Evolutionary conservation across 2,797 vertebrate genomes (phyloP).

Genomic region (Gila robusta): DNA sequence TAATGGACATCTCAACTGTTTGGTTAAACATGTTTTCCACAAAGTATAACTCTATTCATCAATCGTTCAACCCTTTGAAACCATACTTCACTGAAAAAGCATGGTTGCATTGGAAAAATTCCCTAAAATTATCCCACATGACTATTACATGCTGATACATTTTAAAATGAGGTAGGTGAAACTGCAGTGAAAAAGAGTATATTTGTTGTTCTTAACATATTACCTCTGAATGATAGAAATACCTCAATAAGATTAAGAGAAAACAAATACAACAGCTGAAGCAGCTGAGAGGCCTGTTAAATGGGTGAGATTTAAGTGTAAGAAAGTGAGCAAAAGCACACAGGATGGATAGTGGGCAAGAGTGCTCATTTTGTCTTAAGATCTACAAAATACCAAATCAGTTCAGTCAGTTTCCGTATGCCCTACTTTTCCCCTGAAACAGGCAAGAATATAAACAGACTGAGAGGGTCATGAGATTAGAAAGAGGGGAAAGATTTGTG

Average conservation of each 20-base stretch:
- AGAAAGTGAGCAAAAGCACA: background rate
- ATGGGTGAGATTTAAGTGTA: background rate
- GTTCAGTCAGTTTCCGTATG: constrained; percentile 80
- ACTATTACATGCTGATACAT: background rate
- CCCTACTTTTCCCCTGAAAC: constrained; percentile 74
- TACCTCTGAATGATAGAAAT: background rate
- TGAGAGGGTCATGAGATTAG: constrained; percentile 74
- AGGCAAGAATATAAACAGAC: constrained; percentile 66
- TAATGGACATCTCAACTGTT: background rate
- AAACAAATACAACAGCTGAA: background rate
- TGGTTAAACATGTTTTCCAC: background rate
- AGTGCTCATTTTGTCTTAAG: constrained; percentile 68
- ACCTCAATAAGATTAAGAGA: background rate
- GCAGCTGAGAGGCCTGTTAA: constrained; percentile 28
- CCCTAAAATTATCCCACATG: background rate
- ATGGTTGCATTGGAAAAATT: background rate
- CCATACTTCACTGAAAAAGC: background rate
- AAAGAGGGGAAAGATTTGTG: constrained; percentile 34
- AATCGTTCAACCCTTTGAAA: background rate
- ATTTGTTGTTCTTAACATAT: background rate
- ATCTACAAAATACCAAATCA: constrained; percentile 77
- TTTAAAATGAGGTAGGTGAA: background rate
- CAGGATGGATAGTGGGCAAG: constrained; percentile 35
- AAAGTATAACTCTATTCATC: background rate
- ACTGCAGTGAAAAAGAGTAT: background rate